Base-by-base conservation (phyloP, 2,888 invertebrate genomes). In the Merodon equestris region DNA sequence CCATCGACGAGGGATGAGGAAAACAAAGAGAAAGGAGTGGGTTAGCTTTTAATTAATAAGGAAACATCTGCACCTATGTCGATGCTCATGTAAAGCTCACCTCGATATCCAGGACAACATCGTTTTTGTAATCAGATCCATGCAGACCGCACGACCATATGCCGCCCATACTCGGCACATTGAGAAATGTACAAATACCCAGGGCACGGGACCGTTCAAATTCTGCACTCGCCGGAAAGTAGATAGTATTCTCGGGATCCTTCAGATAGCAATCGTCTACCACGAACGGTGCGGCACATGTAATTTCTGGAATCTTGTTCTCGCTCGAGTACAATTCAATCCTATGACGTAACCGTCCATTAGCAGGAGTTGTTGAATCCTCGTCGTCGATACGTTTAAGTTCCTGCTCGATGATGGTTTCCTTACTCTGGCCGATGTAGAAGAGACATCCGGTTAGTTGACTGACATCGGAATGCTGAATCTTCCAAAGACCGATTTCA, bases 141-240 rank as follows among this genome's bases (percentile, higher is more conserved):
- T 83, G 83, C 45, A 83, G 70, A 48, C 85, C 85, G 67, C 85
- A 85, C 44, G 67, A 77, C 85, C 85, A 85, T 53, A 73, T 82
- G 12, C 85, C 85, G 4, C 82, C 74, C 15, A 84, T 76, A 51
- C 77, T 81, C 10, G 83, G 83, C 74, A 84, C 67, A 68, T 83
- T 82, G 54, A 63, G 61, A 67, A 85, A 85, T 19, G 67, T 67
- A 47, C 85, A 85, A 67, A 84, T 74, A 14, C 85, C 85, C 56
- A 82, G 83, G 14, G 83, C 76, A 36, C 83, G 83, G 12, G 82
- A 76, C 13, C 83, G 81, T 42, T 82, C 75, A 73, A 85, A 84
- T 40, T 63, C 68, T 48, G 60, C 66, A 58, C 64, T 58, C 10
- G 83, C 83, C 34, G 84, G 84, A 63, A 84, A 84, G 60, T 84